Evolutionary conservation across 1,140 invertebrate species (phyloP), one percentile per base, ranked within the genome.

Genomic region (Physella acuta): DNA sequence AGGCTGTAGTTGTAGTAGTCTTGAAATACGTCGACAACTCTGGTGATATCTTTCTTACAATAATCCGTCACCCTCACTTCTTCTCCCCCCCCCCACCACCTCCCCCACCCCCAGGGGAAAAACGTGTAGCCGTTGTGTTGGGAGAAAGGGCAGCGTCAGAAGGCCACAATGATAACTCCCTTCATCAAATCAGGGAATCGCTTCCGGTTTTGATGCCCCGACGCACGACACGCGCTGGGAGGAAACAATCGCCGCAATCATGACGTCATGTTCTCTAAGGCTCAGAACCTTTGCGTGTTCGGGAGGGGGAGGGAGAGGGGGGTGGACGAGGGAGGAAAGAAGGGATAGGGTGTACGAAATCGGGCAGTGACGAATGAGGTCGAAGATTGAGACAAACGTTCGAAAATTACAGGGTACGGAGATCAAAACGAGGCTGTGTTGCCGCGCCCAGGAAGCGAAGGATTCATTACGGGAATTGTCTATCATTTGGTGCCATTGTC

Each of bases 301-400:
- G 36, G n/a, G 16, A 16, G 3, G 36, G 31, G 31, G n/a, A 64
- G 34, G 28, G 5, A 26, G 60, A 30, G 17, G 16, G 28, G 20
- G 14, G 4, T 17, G 26, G n/a, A n/a, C n/a, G n/a, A n/a, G n/a
- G n/a, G n/a, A n/a, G n/a, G n/a, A n/a, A n/a, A n/a, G n/a, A n/a
- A n/a, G n/a, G n/a, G n/a, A n/a, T n/a, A n/a, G n/a, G n/a, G n/a
- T n/a, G n/a, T n/a, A n/a, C n/a, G n/a, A n/a, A n/a, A n/a, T 26
- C 14, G 2, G 31, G 33, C 34, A 56, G 24, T 56, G 51, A 67
- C 33, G 30, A 24, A 67, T 30, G 51, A 39, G 17, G 14, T 37
- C 8, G n/a, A 20, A 24, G 51, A 56, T 67, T 36, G 65, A 67
- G 53, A 67, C 34, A 67, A 67, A 67, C 39, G 28, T 37, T 33